Evolutionary conservation across 2,888 invertebrate genomes (phyloP), one percentile per base, ranked within the genome.

Genomic region (Tribolium freemani): DNA sequence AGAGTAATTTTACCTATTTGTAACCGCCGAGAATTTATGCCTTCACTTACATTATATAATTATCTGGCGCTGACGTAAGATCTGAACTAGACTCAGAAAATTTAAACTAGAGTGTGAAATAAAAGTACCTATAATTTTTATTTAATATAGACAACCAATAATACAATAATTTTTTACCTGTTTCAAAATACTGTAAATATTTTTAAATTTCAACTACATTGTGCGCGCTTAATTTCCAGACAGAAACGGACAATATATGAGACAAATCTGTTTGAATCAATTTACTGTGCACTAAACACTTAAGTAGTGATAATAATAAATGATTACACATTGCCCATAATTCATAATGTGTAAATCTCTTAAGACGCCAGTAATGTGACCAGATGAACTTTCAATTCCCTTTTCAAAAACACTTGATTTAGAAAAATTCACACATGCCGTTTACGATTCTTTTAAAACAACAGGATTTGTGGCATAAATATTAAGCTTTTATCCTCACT

Each of bases 351-450:
- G 63, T 51, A 50, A 63, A 63, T 51, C 48, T 63, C 31, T 63
- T 63, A 11, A n/a, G 63, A 63, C 63, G 63, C 63, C 63, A 63
- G 46, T 61, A 46, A 58, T 38, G 11, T 63, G 11, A 38, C 50
- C 46, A 60, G 21, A 48, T 60, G 45, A 58, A 11, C 58, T 20
- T 45, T 56, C 44, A 60, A 48, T 60, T 46, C 5, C 21, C 10
- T 21, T n/a, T 44, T 60, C 8, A 16, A 26, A 26, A 26, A 6
- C 60, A 50, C 50, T 61, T 50, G 50, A 26, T 21, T 8, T 63
- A 48, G 46, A 31, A 6, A 61, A 63, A 51, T 31, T 20, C 38
- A 50, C 50, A 63, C 38, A 51, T 51, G 50, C 6, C 9, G 20
- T 3, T 60, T 58, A 46, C 20, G 45, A 10, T 16, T 13, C 6